Base-by-base conservation (phyloP, 2,113 vertebrate species). In the Solea senegalensis region DNA sequence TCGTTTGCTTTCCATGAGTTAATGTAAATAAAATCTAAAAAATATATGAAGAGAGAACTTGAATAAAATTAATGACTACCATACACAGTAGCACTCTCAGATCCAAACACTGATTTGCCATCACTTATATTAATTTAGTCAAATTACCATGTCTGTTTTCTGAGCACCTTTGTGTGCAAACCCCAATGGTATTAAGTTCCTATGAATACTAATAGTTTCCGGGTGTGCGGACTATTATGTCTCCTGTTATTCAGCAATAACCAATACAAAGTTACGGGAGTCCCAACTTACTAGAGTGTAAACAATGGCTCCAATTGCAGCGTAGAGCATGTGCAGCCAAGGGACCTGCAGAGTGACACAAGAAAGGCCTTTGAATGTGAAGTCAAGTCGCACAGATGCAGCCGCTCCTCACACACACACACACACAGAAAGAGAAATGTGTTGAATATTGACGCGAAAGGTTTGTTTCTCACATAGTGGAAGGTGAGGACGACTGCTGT, bases 261-360 rank as follows among this genome's bases (percentile, higher is more conserved):
- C 50, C 34, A 55, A 59, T 44, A 3, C 27, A 7, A 62, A 50
- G 43, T 15, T 64, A 61, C 7, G 46, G 39, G 8, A 61, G 46
- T 2, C 8, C 21, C 0, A n/a, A 88, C 96, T 97, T 86, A 98
- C 97, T 96, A 98, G 91, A 43, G 97, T 98, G 86, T 96, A 98
- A 28, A 91, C 87, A 0, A 98, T 89, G 51, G 96, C 97, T 3
- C 96, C 96, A 0, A 97, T 89, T 64, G 94, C 96, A 0, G 96
- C 96, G 0, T 98, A 98, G 45, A 99, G 78, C 97, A 98, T 98
- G 57, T 98, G 96, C 11, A 98, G 95, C 97, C 97, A 98, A 4
- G 91, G 88, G 9, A 98, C 79, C 97, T 99, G 90, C 0, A 0
- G 3, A 86, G 82, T 73, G 61, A 68, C 72, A 72, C 15, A 65